Percentiles rank a stretch among this genome's conserved stretches.
Conservation (phyloP, 2,888 invertebrate genomes). For the Ligdia adustata region DNA sequence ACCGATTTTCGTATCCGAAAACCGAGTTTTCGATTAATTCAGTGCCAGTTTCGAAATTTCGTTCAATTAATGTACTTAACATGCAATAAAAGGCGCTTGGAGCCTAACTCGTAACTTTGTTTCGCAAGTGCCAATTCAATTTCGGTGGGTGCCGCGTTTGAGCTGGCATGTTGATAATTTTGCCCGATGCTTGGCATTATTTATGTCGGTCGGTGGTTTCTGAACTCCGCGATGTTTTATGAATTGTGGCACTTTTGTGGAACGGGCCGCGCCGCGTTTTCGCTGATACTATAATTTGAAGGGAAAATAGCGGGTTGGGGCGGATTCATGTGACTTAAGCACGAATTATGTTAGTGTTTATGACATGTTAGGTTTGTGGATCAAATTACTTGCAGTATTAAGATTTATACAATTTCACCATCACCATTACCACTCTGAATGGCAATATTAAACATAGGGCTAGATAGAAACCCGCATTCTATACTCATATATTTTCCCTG, state of each 20-base stretch:
- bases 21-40: slow-evolving; percentile 59
- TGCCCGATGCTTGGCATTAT: slow-evolving; percentile 20
- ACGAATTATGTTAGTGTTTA: slow-evolving; percentile 2
- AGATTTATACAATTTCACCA: too few species aligned
- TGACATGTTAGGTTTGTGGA: background rate
- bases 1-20: slow-evolving; percentile 61
- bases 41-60: slow-evolving; percentile 14
- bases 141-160: slow-evolving; percentile 31
- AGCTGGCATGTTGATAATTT: slow-evolving; percentile 35
- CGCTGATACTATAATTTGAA: slow-evolving; percentile 13
- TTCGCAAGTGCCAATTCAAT: slow-evolving; percentile 71
- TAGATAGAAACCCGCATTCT: too few species aligned
- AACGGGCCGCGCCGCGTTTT: slow-evolving; percentile 14
- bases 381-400: background rate
- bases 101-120: slow-evolving; percentile 66
- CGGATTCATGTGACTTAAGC: slow-evolving; percentile 2
- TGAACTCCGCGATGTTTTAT: slow-evolving; percentile 31
- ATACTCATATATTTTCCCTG: too few species aligned
- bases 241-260: slow-evolving; percentile 34
- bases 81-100: slow-evolving; percentile 72
- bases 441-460: too few species aligned
- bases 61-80: slow-evolving; percentile 71
- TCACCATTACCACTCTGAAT: too few species aligned
- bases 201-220: slow-evolving; percentile 24
- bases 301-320: slow-evolving; percentile 1